Percentiles rank a stretch among this genome's conserved stretches.
These are phyloP conservation scores for Cichlasoma orientale DNA, from an alignment of 2,797 vertebrate genomes.

Conservation along the genomic window DNA sequence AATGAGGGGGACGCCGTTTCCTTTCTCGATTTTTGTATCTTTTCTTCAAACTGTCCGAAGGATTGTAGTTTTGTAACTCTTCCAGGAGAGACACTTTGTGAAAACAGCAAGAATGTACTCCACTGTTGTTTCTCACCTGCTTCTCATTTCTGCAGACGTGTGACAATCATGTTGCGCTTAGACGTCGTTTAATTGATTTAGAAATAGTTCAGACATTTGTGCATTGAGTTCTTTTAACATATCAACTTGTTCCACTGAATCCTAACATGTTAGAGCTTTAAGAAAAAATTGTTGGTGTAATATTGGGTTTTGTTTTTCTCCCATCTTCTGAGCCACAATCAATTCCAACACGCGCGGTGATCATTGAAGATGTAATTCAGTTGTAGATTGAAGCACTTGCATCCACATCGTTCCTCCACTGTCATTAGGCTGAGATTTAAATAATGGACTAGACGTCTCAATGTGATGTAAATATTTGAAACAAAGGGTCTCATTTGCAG, in stretches of 20 bases:
- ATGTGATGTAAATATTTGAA: constrained; percentile 65
- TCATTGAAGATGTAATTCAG: constrained; percentile 47
- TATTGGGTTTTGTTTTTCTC: constrained; percentile 42
- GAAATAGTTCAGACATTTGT: constrained; percentile 30
- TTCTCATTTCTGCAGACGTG: constrained; percentile 53
- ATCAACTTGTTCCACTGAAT: constrained; percentile 35
- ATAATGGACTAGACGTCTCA: constrained; percentile 27
- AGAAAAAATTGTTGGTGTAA: constrained; percentile 40
- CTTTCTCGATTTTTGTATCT: constrained; percentile 81
- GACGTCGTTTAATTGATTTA: constrained; percentile 41
- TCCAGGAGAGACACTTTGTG: constrained; percentile 47
- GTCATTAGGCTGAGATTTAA: constrained; percentile 14
- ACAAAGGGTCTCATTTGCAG: constrained; percentile 59
- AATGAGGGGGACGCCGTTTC: constrained; percentile 57
- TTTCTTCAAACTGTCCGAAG: constrained; percentile 78
- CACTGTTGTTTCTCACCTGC: constrained; percentile 47
- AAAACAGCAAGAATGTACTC: constrained; percentile 70
- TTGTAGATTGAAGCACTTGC: constrained; percentile 51
- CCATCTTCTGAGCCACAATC: constrained; percentile 58
- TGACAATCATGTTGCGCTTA: constrained; percentile 72
- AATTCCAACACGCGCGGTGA: constrained; percentile 48
- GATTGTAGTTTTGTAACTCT: constrained; percentile 82
- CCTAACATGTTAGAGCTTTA: constrained; percentile 69
- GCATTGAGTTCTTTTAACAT: constrained; percentile 40
- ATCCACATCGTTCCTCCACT: constrained; percentile 35